Evolutionary conservation across 2,113 vertebrate species (phyloP), one percentile per base, ranked within the genome.

Genomic region (Brachyhypopomus occidentalis): DNA sequence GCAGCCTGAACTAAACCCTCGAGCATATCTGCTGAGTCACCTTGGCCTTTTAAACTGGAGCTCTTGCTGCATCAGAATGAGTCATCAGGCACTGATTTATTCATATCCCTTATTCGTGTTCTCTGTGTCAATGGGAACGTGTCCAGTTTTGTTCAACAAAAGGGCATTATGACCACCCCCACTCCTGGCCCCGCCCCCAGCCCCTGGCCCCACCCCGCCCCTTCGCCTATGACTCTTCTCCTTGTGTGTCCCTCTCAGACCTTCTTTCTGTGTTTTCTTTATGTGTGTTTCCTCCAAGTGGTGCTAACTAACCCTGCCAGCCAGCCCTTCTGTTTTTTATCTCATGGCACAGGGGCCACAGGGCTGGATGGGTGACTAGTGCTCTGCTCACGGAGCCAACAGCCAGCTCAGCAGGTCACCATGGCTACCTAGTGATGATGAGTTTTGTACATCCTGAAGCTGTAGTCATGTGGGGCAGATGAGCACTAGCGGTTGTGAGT

Each of bases 261-360:
- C 22, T 20, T 41, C 56, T 62, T 38, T 67, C 48, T 34, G 27
- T 59, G 77, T 83, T 20, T 38, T 55, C 45, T 17, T 41, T 41
- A 38, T 11, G 30, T 70, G 41, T 48, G 52, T 71, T 72, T 30
- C 34, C 41, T 84, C 71, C 55, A 64, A 55, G 64, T 80, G 83
- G 83, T 84, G 83, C 83, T 84, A 84, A 84, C 77, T 62, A 55
- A 48, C 55, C 27, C 72, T 72, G 77, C 72, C 58, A 56, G 80
- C 58, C 36, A 59, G 56, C 45, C 27, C 60, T 56, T 27, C n/a
- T 41, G 3, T 56, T n/a, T n/a, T n/a, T n/a, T 22, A 7, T 19
- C 30, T 30, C 36, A 4, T 27, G 22, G 52, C 58, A 60, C 45
- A 79, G 66, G 34, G 60, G 22, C 8, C 2, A 34, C 30, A 8